Percentiles rank a stretch among this genome's conserved stretches.
These are phyloP conservation scores for Platypus cylindrus DNA, from an alignment of 2,888 invertebrate species.

Conservation along the genomic window DNA sequence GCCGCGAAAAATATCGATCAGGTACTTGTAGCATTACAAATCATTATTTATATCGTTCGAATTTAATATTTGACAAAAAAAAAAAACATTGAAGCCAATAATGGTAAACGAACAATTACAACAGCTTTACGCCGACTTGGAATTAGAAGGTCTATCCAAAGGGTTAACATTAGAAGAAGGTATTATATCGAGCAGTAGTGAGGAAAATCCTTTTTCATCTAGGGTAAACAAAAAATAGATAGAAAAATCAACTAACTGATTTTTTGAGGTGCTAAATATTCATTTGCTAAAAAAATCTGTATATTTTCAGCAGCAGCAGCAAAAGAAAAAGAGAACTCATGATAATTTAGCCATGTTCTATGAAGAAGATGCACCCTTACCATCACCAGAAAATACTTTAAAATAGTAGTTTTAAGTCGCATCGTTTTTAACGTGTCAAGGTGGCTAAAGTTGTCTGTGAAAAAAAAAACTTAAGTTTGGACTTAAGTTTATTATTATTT, in stretches of 20 bases:
- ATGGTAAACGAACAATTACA: conserved; percentile 60
- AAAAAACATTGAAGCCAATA: conserved; percentile 39
- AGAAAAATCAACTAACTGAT: too few species aligned
- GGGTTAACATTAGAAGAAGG: conserved; percentile 51
- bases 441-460: too few species aligned
- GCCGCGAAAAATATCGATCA: conserved; percentile 43
- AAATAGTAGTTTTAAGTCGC: too few species aligned
- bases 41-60: conserved; percentile 1
- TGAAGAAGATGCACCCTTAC: conserved; percentile 59
- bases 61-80: conserved; percentile 1
- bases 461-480: too few species aligned
- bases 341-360: conserved; percentile 52
- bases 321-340: conserved; percentile 38
- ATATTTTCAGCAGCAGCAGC: too few species aligned
- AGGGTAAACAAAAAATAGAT: too few species aligned
- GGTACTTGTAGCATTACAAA: conserved; percentile 27
- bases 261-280: too few species aligned
- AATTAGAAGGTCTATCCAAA: conserved; percentile 47
- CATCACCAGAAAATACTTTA: conserved; percentile 38
- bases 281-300: too few species aligned
- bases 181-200: conserved; percentile 42
- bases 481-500: too few species aligned
- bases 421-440: too few species aligned
- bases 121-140: conserved; percentile 56
- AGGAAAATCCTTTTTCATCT: conserved; percentile 28